Conservation (phyloP, 2,888 invertebrate genomes). For the Cantharis rufa region DNA sequence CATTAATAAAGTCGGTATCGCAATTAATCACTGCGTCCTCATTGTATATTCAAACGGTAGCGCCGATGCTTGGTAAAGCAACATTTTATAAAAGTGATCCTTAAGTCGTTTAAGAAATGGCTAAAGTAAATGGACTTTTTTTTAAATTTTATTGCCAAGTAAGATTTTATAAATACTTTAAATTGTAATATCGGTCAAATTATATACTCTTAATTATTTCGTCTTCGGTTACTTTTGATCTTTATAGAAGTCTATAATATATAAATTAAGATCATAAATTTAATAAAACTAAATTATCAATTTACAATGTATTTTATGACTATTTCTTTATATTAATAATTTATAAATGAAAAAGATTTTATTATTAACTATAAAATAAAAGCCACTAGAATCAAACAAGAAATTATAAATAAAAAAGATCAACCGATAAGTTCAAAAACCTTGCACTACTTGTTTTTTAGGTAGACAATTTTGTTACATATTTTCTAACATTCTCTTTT, state of each 20-base stretch:
- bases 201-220: conserved; percentile 9
- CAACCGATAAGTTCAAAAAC: conserved; percentile 1
- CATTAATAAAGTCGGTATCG: conserved; percentile 36
- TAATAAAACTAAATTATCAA: background rate
- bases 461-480: background rate
- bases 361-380: background rate
- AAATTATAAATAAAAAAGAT: background rate
- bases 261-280: background rate
- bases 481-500: background rate
- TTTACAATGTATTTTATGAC: background rate
- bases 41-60: conserved; percentile 36
- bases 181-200: background rate
- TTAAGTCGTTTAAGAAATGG: conserved; percentile 10
- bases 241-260: background rate
- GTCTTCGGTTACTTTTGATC: conserved; percentile 6
- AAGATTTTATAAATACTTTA: conserved; percentile 7
- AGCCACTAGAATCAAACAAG: background rate
- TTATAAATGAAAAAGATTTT: background rate
- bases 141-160: conserved; percentile 8
- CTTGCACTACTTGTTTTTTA: background rate
- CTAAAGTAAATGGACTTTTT: background rate
- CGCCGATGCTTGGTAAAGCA: conserved; percentile 19
- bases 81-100: conserved; percentile 34
- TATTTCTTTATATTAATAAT: background rate
- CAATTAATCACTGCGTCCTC: conserved; percentile 34